Evolutionary conservation across 2,797 vertebrate species (phyloP).

Genomic region (Gadopsis bispinosus): DNA sequence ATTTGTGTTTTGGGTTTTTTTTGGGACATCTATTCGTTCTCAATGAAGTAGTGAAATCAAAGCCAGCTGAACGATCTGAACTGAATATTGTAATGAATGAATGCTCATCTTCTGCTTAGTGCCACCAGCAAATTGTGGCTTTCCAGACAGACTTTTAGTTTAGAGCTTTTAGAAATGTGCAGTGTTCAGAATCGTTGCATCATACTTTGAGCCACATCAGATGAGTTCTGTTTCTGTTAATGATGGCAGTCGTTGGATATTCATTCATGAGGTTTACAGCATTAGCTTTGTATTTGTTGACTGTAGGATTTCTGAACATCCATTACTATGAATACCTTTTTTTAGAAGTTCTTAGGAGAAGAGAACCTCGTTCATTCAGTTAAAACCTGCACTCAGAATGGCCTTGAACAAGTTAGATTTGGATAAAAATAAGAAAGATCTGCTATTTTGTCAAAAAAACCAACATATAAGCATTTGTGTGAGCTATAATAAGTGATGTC

Average conservation of each 20-base stretch:
- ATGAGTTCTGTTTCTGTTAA: constrained; percentile 29
- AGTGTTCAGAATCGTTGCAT: constrained; percentile 29
- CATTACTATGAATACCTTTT: not conserved
- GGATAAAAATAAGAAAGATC: constrained; percentile 3
- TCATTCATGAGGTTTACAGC: constrained; percentile 33
- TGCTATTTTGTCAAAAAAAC: constrained; percentile 43
- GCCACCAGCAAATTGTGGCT: constrained; percentile 22
- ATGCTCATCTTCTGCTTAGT: constrained; percentile 57
- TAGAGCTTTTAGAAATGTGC: constrained; percentile 27
- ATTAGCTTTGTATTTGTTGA: constrained; percentile 52
- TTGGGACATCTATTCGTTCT: constrained; percentile 14
- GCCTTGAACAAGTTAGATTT: constrained; percentile 16
- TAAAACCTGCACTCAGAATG: constrained; percentile 6
- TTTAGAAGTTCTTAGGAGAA: constrained; percentile 12
- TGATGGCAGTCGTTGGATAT: constrained; percentile 4
- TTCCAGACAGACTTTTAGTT: constrained; percentile 32
- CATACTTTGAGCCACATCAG: not conserved
- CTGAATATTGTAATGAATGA: constrained; percentile 55
- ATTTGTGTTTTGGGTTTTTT: not conserved
- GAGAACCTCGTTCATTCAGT: constrained; percentile 8
- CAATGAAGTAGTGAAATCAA: constrained; percentile 39
- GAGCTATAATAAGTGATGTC: constrained; percentile 6
- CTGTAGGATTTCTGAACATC: constrained; percentile 30
- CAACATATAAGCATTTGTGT: constrained; percentile 17
- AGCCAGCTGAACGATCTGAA: constrained; percentile 40